These are phyloP conservation scores for Drosophila auraria DNA, from an alignment of 1,140 invertebrate genomes.

Conservation along the genomic window DNA sequence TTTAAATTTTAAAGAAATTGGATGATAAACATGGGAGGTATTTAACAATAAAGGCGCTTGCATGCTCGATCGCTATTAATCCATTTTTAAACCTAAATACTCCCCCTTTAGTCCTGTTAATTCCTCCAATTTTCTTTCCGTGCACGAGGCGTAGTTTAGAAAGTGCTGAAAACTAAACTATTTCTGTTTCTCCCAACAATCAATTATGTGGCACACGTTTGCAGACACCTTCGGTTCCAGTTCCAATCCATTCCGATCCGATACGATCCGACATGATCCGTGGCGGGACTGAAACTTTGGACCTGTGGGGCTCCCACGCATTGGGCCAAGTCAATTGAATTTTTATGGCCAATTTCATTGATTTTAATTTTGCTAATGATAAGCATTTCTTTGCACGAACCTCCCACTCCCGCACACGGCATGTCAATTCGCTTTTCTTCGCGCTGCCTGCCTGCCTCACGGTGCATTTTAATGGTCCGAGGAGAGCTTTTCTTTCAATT, in stretches of 20 bases:
- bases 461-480: conserved; percentile 63
- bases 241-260: conserved; percentile 28
- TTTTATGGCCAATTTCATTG: conserved; percentile 83
- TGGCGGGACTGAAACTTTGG: conserved; percentile 7
- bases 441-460: conserved; percentile 10
- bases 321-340: conserved; percentile 71
- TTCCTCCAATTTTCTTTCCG: conserved; percentile 2
- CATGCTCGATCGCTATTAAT: too few relatives aligned
- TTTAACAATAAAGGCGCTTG: neutral
- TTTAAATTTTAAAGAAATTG: neutral
- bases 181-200: conserved; percentile 46
- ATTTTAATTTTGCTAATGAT: conserved; percentile 84
- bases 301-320: conserved; percentile 42
- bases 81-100: neutral
- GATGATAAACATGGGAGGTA: neutral
- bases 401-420: conserved; percentile 30
- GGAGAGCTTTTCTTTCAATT: conserved; percentile 66
- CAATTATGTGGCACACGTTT: conserved; percentile 78
- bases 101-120: neutral
- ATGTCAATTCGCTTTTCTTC: conserved; percentile 77
- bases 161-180: conserved; percentile 80
- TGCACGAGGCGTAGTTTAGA: conserved; percentile 55
- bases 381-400: conserved; percentile 78
- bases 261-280: conserved; percentile 19
- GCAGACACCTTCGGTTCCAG: conserved; percentile 57